phyloP scores from a whole-genome alignment of 2,797 vertebrate genomes.

The Clamator glandarius region DNA sequence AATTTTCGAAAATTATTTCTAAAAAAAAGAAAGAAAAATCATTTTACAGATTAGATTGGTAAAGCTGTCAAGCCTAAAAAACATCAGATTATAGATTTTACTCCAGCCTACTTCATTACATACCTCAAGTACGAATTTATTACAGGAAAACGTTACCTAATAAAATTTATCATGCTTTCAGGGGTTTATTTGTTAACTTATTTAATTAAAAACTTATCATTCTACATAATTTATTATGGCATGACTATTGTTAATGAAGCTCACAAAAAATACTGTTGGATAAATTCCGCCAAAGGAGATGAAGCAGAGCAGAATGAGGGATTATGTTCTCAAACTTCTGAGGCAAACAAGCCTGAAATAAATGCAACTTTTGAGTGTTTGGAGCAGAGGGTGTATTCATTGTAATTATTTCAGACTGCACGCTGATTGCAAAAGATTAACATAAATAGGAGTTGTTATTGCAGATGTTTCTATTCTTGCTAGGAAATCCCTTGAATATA shows the following conservation, averaged over 20 bases:
- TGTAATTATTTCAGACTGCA: constrained; percentile 69
- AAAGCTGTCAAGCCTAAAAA: background rate
- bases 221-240: constrained; percentile 40
- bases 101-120: background rate
- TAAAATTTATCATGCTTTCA: constrained; percentile 21
- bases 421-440: constrained; percentile 65
- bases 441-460: constrained; percentile 57
- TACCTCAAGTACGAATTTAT: background rate
- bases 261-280: constrained; percentile 26
- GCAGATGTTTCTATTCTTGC: constrained; percentile 61
- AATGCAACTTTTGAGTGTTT: constrained; percentile 43
- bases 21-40: background rate
- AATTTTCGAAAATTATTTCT: background rate
- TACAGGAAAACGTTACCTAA: constrained; percentile 2
- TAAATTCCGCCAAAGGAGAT: constrained; percentile 37
- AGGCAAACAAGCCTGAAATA: constrained; percentile 51
- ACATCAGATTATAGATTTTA: background rate
- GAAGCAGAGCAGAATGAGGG: constrained; percentile 35
- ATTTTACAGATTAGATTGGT: background rate
- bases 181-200: background rate
- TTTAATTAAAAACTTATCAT: constrained; percentile 15
- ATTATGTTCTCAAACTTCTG: constrained; percentile 54
- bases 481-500: constrained; percentile 49
- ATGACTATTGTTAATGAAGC: constrained; percentile 48
- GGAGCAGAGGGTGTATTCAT: constrained; percentile 53